These are phyloP conservation scores for Nannospalax galili DNA, from an alignment of 2,113 vertebrate species.

Conservation along the genomic window DNA sequence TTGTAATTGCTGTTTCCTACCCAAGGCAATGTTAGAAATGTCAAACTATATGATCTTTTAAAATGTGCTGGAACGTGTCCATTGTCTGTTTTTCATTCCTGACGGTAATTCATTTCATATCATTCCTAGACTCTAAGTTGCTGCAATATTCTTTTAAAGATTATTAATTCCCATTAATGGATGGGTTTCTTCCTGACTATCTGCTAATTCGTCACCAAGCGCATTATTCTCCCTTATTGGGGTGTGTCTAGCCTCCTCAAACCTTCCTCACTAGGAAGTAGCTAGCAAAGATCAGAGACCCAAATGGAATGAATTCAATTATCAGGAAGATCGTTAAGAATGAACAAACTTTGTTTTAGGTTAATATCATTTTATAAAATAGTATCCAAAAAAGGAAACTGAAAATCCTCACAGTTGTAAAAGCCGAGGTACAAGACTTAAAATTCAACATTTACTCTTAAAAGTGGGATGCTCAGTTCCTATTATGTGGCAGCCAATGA, in stretches of 20 bases:
- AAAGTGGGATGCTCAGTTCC: neutral
- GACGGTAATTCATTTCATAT: neutral
- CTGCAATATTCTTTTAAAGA: neutral
- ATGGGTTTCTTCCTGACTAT: neutral
- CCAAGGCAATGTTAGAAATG: neutral
- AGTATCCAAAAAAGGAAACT: neutral
- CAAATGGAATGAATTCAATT: neutral
- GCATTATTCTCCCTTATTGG: neutral
- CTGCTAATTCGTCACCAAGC: neutral
- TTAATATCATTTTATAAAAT: neutral
- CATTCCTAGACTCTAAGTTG: neutral
- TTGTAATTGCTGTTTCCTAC: neutral
- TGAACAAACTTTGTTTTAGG: rapidly evolving
- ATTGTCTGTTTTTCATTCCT: neutral
- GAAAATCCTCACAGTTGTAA: neutral
- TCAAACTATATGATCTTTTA: neutral
- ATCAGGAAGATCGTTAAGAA: neutral
- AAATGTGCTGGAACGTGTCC: neutral
- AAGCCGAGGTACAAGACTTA: neutral
- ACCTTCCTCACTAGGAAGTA: neutral
- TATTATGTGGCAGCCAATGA: neutral
- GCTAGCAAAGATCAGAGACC: neutral
- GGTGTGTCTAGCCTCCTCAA: neutral
- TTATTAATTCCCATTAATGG: neutral
- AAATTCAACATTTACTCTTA: neutral